phyloP scores from a whole-genome alignment of 2,888 invertebrate genomes.

The Phaedon cochleariae region DNA sequence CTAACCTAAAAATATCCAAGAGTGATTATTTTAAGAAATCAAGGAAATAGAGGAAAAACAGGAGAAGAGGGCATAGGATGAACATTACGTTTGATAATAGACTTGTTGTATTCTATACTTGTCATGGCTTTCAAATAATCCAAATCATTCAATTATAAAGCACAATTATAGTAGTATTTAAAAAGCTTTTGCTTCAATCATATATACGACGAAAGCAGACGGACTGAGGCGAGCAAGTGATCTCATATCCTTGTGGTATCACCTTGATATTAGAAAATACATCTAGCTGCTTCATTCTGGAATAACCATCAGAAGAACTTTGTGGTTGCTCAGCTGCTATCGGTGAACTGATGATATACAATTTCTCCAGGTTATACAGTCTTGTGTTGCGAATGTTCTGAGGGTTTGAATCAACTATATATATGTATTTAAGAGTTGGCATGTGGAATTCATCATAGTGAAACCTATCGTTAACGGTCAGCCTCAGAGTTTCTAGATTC shows the following conservation, averaged over 20 bases:
- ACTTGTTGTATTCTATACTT: too few relatives aligned
- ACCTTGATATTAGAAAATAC: neutral
- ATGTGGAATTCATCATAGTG: neutral
- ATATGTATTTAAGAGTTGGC: conserved; percentile 6
- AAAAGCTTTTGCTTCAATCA: conserved; percentile 22
- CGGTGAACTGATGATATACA: conserved; percentile 10
- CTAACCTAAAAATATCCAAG: too few relatives aligned
- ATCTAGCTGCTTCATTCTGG: neutral
- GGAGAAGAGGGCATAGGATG: too few relatives aligned
- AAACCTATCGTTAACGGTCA: conserved; percentile 4
- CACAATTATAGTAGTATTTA: neutral
- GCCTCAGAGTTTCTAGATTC: conserved; percentile 2
- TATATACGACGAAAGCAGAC: neutral
- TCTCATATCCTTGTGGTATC: conserved; percentile 12
- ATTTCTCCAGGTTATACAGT: conserved; percentile 7
- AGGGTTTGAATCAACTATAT: conserved; percentile 18
- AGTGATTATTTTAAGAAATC: too few relatives aligned
- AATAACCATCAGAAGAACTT: conserved; percentile 10
- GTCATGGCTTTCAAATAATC: conserved; percentile 8
- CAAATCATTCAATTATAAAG: conserved; percentile 9
- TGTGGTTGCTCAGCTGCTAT: neutral
- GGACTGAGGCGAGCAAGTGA: conserved; percentile 7
- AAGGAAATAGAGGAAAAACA: too few relatives aligned
- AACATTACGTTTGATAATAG: too few relatives aligned
- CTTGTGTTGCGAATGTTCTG: neutral